Percentiles rank a stretch among this genome's conserved stretches.
Evolutionary conservation across 2,113 vertebrate species (phyloP).

Genomic region (Promerops cafer): DNA sequence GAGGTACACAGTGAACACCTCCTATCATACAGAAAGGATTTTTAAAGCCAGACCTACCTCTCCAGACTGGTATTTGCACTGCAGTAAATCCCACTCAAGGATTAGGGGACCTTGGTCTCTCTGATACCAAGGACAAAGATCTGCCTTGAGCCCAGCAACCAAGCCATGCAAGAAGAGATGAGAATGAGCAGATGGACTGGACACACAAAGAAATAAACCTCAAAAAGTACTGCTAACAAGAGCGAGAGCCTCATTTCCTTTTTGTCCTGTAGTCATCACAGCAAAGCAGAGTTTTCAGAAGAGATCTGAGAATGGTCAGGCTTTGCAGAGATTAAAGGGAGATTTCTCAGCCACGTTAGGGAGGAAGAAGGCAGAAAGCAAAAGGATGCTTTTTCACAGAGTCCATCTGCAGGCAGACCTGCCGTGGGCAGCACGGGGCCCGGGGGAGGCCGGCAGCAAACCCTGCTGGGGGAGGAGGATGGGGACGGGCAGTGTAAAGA

Average conservation of each 20-base stretch:
- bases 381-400: not conserved
- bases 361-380: not conserved
- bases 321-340: not conserved
- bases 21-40: not conserved
- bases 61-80: not conserved
- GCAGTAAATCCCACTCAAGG: not conserved
- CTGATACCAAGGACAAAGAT: not conserved
- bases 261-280: not conserved
- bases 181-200: rapidly evolving
- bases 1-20: rapidly evolving
- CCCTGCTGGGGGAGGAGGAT: not conserved
- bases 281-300: not conserved
- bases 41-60: not conserved
- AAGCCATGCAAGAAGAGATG: not conserved
- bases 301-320: not conserved
- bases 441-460: not conserved
- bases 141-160: not conserved
- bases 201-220: not conserved
- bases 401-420: not conserved
- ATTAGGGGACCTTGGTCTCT: not conserved
- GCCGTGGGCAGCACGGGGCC: not conserved
- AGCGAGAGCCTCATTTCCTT: not conserved
- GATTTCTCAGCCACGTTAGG: not conserved
- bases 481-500: not conserved
- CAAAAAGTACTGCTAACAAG: rapidly evolving